These are phyloP conservation scores for Myrmecobius fasciatus DNA, from an alignment of 2,113 vertebrate genomes.

Conservation along the genomic window DNA sequence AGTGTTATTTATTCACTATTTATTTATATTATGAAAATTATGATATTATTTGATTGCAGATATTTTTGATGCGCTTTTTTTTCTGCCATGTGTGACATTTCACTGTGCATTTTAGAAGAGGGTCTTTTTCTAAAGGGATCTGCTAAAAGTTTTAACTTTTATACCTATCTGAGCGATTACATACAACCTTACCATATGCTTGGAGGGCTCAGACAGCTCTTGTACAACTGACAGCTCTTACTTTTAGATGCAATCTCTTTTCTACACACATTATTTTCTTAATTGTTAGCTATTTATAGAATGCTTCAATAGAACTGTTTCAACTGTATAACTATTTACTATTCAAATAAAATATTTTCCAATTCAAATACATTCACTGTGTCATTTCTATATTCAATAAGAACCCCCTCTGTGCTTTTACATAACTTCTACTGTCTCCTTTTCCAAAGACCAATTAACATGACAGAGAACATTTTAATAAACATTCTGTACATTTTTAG, in stretches of 20 bases:
- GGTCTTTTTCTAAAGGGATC: slow-evolving; percentile 85
- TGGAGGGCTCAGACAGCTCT: slow-evolving; percentile 83
- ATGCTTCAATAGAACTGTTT: slow-evolving; percentile 98
- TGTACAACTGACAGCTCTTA: slow-evolving; percentile 94
- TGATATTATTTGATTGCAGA: slow-evolving; percentile 91
- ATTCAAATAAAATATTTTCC: slow-evolving; percentile 99
- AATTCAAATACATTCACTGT: slow-evolving; percentile 82
- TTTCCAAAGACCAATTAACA: background rate
- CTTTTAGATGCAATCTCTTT: slow-evolving; percentile 99
- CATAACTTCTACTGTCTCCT: background rate
- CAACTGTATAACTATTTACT: slow-evolving; percentile 97
- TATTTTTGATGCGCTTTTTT: slow-evolving; percentile 73
- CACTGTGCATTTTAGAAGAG: slow-evolving; percentile 93
- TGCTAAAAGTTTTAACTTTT: slow-evolving; percentile 88
- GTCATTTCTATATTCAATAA: slow-evolving; percentile 45
- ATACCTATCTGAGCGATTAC: slow-evolving; percentile 85
- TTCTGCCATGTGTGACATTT: slow-evolving; percentile 85
- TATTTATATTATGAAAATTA: slow-evolving; percentile 98
- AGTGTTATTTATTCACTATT: slow-evolving; percentile 93
- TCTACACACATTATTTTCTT: slow-evolving; percentile 99
- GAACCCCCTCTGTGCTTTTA: background rate
- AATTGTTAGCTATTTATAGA: slow-evolving; percentile 99
- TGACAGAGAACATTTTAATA: background rate
- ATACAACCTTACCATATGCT: slow-evolving; percentile 86
- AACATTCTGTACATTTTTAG: background rate